Conservation (phyloP, 1,140 invertebrate species). For the Eulimnadia texana region DNA sequence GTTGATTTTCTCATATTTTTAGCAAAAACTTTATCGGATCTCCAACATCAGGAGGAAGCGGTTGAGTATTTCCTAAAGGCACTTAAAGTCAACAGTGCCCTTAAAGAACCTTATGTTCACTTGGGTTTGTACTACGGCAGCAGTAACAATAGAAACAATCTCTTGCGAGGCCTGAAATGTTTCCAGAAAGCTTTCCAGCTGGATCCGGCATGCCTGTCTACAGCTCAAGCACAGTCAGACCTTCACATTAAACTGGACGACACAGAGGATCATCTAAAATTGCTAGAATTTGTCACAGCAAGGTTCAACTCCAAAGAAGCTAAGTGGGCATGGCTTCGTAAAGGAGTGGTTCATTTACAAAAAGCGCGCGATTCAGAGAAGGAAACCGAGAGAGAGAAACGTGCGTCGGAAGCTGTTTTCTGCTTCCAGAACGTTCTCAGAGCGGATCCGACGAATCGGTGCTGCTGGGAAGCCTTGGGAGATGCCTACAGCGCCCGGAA, state of each 20-base stretch:
- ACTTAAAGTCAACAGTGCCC: constrained; percentile 52
- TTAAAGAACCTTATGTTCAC: constrained; percentile 54
- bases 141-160: constrained; percentile 32
- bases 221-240: constrained; percentile 55
- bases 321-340: constrained; percentile 31
- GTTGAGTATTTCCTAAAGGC: constrained; percentile 50
- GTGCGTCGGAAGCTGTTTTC: constrained; percentile 25
- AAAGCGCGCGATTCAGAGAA: constrained; percentile 18
- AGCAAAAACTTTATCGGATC: constrained; percentile 48
- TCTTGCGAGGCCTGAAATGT: constrained; percentile 56
- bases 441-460: constrained; percentile 29
- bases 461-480: constrained; percentile 72
- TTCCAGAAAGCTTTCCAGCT: constrained; percentile 66
- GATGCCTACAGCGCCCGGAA: constrained; percentile 73
- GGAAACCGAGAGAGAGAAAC: constrained; percentile 6
- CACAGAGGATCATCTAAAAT: constrained; percentile 32
- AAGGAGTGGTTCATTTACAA: constrained; percentile 31
- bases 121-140: constrained; percentile 57
- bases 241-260: constrained; percentile 51
- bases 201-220: constrained; percentile 45
- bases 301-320: neutral
- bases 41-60: constrained; percentile 42
- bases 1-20: constrained; percentile 43
- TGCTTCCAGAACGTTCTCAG: constrained; percentile 31
- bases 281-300: neutral